Conservation (phyloP, 2,888 invertebrate genomes). For the Hypercompe scribonia region DNA sequence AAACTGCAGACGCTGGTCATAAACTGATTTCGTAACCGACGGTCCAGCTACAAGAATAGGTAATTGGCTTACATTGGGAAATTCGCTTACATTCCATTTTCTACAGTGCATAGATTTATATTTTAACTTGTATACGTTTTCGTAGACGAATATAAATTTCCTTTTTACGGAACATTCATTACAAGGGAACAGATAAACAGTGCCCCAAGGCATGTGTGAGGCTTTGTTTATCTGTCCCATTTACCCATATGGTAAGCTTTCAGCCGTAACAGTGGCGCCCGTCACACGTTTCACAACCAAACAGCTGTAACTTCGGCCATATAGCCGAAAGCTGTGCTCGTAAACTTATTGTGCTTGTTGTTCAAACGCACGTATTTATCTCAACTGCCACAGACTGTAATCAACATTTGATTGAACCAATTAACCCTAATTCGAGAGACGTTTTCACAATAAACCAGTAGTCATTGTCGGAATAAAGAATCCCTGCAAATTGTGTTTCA, state of each 20-base stretch:
- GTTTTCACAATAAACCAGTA: slow-evolving; percentile 37
- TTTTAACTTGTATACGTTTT: not conserved
- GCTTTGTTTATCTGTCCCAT: slow-evolving; percentile 54
- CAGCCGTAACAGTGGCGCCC: slow-evolving; percentile 30
- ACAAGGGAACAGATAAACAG: not conserved
- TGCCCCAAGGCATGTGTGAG: slow-evolving; percentile 25
- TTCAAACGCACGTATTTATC: slow-evolving; percentile 29
- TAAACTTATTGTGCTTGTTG: slow-evolving; percentile 34
- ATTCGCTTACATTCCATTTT: not conserved
- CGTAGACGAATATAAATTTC: not conserved
- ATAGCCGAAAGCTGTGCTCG: slow-evolving; percentile 12
- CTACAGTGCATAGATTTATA: not conserved
- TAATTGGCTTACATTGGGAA: no score
- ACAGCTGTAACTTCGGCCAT: slow-evolving; percentile 1
- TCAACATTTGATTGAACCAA: slow-evolving; percentile 49
- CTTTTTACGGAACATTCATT: not conserved
- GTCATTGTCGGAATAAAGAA: slow-evolving; percentile 31
- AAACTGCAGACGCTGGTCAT: not conserved
- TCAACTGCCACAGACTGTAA: slow-evolving; percentile 39
- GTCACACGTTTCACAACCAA: slow-evolving; percentile 29
- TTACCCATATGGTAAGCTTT: slow-evolving; percentile 40
- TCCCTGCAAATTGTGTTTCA: slow-evolving; percentile 50
- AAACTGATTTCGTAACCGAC: no score
- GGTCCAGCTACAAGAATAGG: no score
- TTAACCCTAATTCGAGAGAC: slow-evolving; percentile 48